These are phyloP conservation scores for Luperina nickerlii DNA, from an alignment of 2,888 invertebrate genomes.

Conservation along the genomic window DNA sequence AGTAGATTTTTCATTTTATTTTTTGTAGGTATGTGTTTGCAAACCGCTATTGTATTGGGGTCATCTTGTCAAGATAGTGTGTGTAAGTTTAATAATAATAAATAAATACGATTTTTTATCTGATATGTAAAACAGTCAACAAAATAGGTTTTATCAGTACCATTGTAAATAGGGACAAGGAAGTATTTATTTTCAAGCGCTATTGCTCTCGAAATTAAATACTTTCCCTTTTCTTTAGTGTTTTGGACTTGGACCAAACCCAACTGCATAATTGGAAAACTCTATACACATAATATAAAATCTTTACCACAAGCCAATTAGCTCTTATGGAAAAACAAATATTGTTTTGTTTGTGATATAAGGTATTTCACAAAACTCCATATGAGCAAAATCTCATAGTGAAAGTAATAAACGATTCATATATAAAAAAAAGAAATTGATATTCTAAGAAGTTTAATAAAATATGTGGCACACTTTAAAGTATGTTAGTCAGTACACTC, in stretches of 20 bases:
- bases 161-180: background rate
- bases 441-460: background rate
- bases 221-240: background rate
- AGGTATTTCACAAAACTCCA: background rate
- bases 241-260: background rate
- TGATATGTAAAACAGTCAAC: background rate
- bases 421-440: background rate
- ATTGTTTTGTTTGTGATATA: background rate
- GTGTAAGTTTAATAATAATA: no score
- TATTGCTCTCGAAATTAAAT: background rate
- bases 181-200: background rate
- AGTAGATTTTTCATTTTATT: no score
- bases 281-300: background rate
- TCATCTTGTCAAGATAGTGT: no score
- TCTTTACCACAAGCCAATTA: background rate
- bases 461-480: background rate
- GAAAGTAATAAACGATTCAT: conserved; percentile 6
- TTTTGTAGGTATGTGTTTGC: no score
- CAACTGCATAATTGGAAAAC: background rate
- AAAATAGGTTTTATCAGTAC: background rate
- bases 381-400: background rate
- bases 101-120: no score
- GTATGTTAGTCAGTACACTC: conserved; percentile 10
- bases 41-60: no score
- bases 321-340: background rate